Base-by-base conservation (phyloP, 2,797 vertebrate species). In the Eremophila alpestris region DNA sequence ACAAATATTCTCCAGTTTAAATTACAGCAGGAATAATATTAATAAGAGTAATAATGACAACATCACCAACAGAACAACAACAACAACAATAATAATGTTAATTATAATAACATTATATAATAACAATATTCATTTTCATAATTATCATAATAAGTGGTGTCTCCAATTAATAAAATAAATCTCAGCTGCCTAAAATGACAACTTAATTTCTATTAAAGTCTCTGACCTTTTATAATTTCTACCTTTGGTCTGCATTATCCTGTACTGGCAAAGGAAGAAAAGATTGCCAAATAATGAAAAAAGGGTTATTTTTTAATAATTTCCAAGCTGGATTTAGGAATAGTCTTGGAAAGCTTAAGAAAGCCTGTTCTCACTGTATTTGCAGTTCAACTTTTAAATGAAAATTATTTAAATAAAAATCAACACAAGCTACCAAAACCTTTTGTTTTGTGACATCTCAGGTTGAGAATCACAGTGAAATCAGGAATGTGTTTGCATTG, bases 1-100 rank as follows among this genome's bases (percentile, higher is more conserved):
- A 74, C 76, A 95, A 95, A 95, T 96, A 87, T 93, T 93, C 32
- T 94, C 46, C 80, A 74, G 78, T 93, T 94, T 90, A 38, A 83
- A 93, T 95, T 95, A 85, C 49, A 73, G 60, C 48, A 89, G 71
- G 45, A 94, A 96, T 64, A 40, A 45, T 19, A 3, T 24, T 49
- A 70, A 23, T 40, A 63, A 40, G 20, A 17, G 11, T 69, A 68
- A 41, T 13, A 46, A 67, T 49, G 11, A 38, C 23, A 76, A 38
- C 23, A 76, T 24, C 20, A 38, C 5, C 29, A 63, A 49, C 5
- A 51, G 24, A 77, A n/a, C 5, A 63, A 34, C 6, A 64, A 36
- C 4, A 64, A 21, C 4, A 52, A 36, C 4, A 64, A 21, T 3
- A 52, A 15, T 6, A 52, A 45, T 3, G 63, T 38, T 24, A 51